Evolutionary conservation across 1,140 invertebrate genomes (phyloP).

Genomic region (Lethrus apterus): DNA sequence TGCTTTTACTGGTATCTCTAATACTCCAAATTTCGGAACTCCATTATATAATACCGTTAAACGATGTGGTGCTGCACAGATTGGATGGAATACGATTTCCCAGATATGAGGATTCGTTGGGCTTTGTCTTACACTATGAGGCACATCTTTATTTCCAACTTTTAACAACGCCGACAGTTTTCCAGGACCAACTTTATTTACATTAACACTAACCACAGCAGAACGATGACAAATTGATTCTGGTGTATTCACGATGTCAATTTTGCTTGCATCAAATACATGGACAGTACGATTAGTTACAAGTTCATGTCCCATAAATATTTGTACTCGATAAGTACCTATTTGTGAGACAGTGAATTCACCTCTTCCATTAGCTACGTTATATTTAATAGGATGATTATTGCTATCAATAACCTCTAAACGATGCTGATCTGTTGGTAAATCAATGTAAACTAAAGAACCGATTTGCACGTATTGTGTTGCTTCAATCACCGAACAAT

Average conservation of each 20-base stretch:
- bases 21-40: conserved; percentile 45
- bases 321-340: conserved; percentile 36
- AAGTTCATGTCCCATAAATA: conserved; percentile 32
- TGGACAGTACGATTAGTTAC: conserved; percentile 58
- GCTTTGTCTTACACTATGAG: conserved; percentile 66
- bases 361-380: conserved; percentile 34
- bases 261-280: conserved; percentile 77
- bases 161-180: conserved; percentile 70
- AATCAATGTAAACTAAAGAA: conserved; percentile 48
- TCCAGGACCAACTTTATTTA: conserved; percentile 72
- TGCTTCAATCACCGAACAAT: conserved; percentile 50
- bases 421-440: conserved; percentile 37
- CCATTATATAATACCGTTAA: conserved; percentile 74
- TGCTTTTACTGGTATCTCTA: conserved; percentile 55
- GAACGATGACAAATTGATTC: conserved; percentile 73
- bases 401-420: conserved; percentile 38
- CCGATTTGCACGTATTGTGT: conserved; percentile 45
- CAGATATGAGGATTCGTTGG: conserved; percentile 59
- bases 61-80: conserved; percentile 70
- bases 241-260: conserved; percentile 48
- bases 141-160: conserved; percentile 71
- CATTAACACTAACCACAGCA: conserved; percentile 55
- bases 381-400: conserved; percentile 37
- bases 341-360: conserved; percentile 36
- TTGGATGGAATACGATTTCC: conserved; percentile 81